Conservation (phyloP, 1,140 invertebrate genomes). For the Lysiphlebus fabarum region DNA sequence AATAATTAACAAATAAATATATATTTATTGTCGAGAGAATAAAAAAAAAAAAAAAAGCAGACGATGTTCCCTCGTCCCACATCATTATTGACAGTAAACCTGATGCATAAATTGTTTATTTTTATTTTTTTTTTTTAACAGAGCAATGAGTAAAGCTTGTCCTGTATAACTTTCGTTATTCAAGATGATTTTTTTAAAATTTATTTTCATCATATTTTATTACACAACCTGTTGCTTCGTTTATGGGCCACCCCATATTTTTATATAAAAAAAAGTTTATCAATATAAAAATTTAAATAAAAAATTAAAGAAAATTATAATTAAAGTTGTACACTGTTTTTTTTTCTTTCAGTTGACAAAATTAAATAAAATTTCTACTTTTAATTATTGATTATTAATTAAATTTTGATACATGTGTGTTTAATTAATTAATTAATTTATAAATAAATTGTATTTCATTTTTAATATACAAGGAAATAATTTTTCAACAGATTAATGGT, state of each 20-base stretch:
- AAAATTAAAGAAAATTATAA: not conserved
- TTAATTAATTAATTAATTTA: conserved; percentile 2
- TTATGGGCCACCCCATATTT: conserved; percentile 16
- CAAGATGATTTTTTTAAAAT: conserved; percentile 15
- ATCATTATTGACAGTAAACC: conserved; percentile 5
- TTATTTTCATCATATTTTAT: no score
- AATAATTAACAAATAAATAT: conserved; percentile 20
- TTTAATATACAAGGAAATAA: not conserved
- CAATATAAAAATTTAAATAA: no score
- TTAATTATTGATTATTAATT: not conserved
- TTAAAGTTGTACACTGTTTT: conserved; percentile 15
- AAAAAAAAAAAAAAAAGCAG: not conserved
- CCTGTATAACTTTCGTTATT: conserved; percentile 27
- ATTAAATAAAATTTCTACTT: not conserved
- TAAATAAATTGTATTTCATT: not conserved
- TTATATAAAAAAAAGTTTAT: no score
- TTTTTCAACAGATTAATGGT: not conserved
- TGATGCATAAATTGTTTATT: conserved; percentile 8
- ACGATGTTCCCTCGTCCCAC: conserved; percentile 3
- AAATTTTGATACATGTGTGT: not conserved
- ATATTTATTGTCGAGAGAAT: conserved; percentile 10
- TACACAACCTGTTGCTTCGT: conserved; percentile 24
- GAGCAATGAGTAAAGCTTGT: conserved; percentile 13
- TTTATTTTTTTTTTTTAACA: conserved; percentile 2
- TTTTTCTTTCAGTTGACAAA: conserved; percentile 1